Evolutionary conservation across 2,113 vertebrate genomes (phyloP), one percentile per base, ranked within the genome.

Genomic region (Sinocyclocheilus anophthalmus): DNA sequence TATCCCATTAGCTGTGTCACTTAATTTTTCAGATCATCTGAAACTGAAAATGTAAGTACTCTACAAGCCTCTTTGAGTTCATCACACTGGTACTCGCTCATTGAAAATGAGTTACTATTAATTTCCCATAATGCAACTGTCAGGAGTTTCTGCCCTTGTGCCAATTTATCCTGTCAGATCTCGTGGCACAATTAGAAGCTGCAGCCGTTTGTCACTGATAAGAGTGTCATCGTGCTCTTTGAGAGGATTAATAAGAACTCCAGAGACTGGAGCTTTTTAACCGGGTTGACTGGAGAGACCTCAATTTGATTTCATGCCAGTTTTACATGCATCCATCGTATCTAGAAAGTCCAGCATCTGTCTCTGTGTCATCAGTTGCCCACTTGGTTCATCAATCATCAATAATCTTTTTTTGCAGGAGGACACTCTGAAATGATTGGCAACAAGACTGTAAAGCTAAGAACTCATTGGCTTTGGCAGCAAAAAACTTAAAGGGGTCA

Each of bases 141-240:
- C 88, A 87, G 85, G 84, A 33, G 89, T 89, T 70, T 84, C 80
- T 45, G 69, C 67, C 84, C 26, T 30, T 82, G 84, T 87, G 87
- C 88, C 89, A 91, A 93, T 93, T 89, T 92, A 93, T 92, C 90
- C 89, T 90, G 93, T 92, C 92, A 87, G 76, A 92, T 94, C 89
- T 91, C 69, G 76, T 89, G 76, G 86, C 86, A 88, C 91, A 94
- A 94, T 95, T 95, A 93, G 90, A 86, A 90, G 83, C 79, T 88
- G 88, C 87, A 86, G 89, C 84, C 91, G 59, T 93, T 94, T 86
- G 88, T 93, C 90, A 88, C 83, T 90, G 93, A 94, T 94, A 93
- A 92, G 83, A 87, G 91, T n/a, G 84, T 88, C 89, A 87, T 92
- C 89, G 84, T 79, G 67, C 92, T 93, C 88, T 37, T 93, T 93